These are phyloP conservation scores for Plotosus lineatus DNA, from an alignment of 2,113 vertebrate species.

Conservation along the genomic window DNA sequence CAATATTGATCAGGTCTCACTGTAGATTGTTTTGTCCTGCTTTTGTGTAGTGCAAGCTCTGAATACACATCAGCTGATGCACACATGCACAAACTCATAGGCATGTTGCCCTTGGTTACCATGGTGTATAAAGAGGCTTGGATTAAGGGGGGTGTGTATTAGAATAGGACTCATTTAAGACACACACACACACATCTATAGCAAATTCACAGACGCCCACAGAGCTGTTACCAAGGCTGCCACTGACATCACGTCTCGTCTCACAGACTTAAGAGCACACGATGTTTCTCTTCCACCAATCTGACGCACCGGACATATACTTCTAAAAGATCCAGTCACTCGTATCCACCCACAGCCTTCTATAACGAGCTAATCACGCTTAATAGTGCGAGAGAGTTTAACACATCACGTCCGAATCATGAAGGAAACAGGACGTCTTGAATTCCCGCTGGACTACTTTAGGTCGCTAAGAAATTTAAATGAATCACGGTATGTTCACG, in stretches of 20 bases:
- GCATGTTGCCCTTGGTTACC: constrained; percentile 69
- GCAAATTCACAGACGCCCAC: constrained; percentile 62
- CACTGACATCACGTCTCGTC: constrained; percentile 55
- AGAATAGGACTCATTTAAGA: neutral
- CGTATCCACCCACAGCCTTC: neutral
- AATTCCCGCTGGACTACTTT: neutral
- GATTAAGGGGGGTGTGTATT: constrained; percentile 55
- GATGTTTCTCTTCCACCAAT: constrained; percentile 43
- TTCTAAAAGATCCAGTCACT: neutral
- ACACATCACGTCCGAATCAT: too few species aligned
- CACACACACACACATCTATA: constrained; percentile 13
- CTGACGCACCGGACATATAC: constrained; percentile 58
- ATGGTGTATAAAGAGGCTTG: constrained; percentile 62
- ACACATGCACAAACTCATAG: constrained; percentile 48
- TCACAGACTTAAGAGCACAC: constrained; percentile 29
- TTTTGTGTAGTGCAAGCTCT: constrained; percentile 49
- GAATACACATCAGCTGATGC: constrained; percentile 55
- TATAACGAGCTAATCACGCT: neutral
- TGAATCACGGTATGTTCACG: neutral
- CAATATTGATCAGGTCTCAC: too few species aligned
- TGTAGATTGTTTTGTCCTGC: too few species aligned
- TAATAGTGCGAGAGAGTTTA: too few species aligned
- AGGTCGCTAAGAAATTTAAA: neutral
- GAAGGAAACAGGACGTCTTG: too few species aligned
- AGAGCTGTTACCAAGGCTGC: constrained; percentile 63